Conservation (phyloP, 2,113 vertebrate species). For the Pogona vitticeps region DNA sequence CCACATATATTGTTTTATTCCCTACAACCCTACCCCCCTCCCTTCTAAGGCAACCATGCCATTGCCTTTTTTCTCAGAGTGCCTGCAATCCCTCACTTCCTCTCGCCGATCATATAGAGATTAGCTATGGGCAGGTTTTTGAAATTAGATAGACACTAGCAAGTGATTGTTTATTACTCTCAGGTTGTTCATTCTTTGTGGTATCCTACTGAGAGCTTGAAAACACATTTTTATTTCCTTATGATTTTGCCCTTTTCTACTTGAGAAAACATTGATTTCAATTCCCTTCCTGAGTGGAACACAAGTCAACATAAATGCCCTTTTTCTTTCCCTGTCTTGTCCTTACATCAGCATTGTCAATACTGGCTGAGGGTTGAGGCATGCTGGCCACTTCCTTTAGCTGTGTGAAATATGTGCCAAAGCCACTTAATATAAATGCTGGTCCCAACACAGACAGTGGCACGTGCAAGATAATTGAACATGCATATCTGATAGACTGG, state of each 20-base stretch:
- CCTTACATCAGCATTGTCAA: slow-evolving; percentile 43
- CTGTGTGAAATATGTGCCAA: slow-evolving; percentile 13
- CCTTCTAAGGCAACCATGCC: slow-evolving; percentile 8
- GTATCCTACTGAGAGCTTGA: slow-evolving; percentile 20
- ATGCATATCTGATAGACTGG: neutral
- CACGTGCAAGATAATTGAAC: neutral
- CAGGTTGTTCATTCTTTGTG: slow-evolving; percentile 42
- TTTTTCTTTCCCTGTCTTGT: slow-evolving; percentile 33
- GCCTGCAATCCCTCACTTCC: neutral
- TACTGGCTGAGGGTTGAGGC: slow-evolving; percentile 17
- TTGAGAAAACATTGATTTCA: slow-evolving; percentile 33
- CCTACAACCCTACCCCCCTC: neutral
- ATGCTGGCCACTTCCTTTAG: slow-evolving; percentile 32
- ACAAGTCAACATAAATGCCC: slow-evolving; percentile 27
- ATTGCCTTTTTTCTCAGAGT: slow-evolving; percentile 1
- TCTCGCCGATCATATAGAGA: slow-evolving; percentile 9
- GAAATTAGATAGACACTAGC: slow-evolving; percentile 19
- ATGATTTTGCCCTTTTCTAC: slow-evolving; percentile 30
- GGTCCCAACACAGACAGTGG: neutral
- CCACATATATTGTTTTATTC: neutral
- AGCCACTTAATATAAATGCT: neutral
- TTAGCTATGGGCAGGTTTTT: slow-evolving; percentile 19
- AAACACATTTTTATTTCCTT: slow-evolving; percentile 34
- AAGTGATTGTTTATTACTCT: slow-evolving; percentile 16
- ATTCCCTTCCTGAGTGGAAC: slow-evolving; percentile 13